Base-by-base conservation (phyloP, 2,113 vertebrate species). In the Sinocyclocheilus grahami region DNA sequence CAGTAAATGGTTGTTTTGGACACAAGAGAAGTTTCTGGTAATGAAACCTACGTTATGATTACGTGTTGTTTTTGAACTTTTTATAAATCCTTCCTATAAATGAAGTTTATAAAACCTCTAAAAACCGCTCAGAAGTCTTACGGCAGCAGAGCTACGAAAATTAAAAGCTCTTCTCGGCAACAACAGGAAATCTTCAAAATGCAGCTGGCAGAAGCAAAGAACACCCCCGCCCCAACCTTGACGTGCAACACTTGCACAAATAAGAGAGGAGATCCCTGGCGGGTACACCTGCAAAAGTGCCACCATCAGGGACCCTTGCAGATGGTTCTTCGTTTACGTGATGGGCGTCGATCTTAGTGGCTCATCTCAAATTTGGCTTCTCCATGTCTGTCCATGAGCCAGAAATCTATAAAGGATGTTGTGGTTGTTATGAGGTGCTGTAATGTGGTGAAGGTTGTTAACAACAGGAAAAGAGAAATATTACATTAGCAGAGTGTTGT, bases 151-250 rank as follows among this genome's bases (percentile, higher is more conserved):
- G 42, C 24, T 33, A 51, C 18, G 0, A 37, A 24, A 72, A 72
- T 60, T 39, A n/a, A 74, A 84, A 69, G 53, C 42, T 37, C 48
- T 74, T 72, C 22, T 74, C 48, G 42, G 69, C 82, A 84, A 84
- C 65, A 84, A 84, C 82, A 84, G 82, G 82, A 84, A 84, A 84
- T 84, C 27, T 84, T 84, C 82, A 84, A 84, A 74, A 75, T 84
- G 82, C 82, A 84, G 69, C 82, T 84, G 82, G 48, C 51, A 60
- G 81, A 83, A 84, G 81, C 81, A 69, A 69, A 80, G 2, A 22
- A 51, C n/a, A 16, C n/a, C 33, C 60, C 37, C 39, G 16, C 30
- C 74, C 20, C 74, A 30, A 13, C 2, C 6, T 77, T 24, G 20
- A 53, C 3, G 13, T 67, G 18, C 65, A 71, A 13, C 42, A 53